Base-by-base conservation (phyloP, 2,888 invertebrate species). In the Osedax frankpressi region DNA sequence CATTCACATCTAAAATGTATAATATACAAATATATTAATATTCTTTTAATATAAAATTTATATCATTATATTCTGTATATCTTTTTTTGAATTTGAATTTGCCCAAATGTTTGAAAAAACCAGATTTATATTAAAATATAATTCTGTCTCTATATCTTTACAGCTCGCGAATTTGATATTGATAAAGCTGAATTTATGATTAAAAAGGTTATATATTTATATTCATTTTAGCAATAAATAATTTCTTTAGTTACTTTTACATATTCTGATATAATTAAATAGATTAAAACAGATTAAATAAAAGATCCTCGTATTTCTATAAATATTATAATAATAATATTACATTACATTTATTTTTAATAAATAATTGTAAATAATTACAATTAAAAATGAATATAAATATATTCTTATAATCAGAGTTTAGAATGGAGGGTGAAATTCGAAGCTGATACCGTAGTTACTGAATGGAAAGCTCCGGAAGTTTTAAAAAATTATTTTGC, bases 401-500 rank as follows among this genome's bases (percentile, higher is more conserved):
- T 26, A 25, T 27, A 69, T 69, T 14, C n/a, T 3, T 19, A 28
- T 24, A 69, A 29, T 27, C 44, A 75, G 75, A 75, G 73, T n/a
- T 71, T 71, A 63, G 59, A 67, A 25, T 76, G 76, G 76, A 68
- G 76, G n/a, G 44, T 70, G 28, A 60, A 70, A 27, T 28, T 72
- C 2, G 71, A 63, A 19, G 72, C 73, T 26, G 76, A 76, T 70
- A 69, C 27, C n/a, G 62, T 76, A 25, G 63, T 76, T 25, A 28
- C 59, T 28, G 30, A 29, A 28, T 83, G 78, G 76, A 74, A 79
- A 28, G 76, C 79, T 2, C 81, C 82, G 3, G 83, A 84, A 71
- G 83, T 84, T 25, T 82, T 94, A 11, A 84, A 86, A 27, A 88
- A 89, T 72, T 90, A 91, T 84, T 88, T 90, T 79, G 92, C 93